Percentiles rank a stretch among this genome's conserved stretches.
These are phyloP conservation scores for Bombyx mandarina DNA, from an alignment of 1,140 invertebrate genomes.

Conservation along the genomic window DNA sequence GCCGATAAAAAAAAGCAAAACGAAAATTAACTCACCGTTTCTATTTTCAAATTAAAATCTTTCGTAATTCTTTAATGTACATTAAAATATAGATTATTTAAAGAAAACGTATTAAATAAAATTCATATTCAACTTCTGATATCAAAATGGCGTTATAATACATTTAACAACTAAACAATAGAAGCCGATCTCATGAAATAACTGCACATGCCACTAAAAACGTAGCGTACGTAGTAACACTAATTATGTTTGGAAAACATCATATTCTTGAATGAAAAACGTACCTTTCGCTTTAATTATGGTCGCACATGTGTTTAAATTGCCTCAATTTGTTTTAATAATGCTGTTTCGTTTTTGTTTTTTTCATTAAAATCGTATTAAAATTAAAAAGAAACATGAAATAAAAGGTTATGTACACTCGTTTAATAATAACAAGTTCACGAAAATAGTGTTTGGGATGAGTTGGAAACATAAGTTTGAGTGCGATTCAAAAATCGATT, in stretches of 20 bases:
- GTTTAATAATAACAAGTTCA: conserved; percentile 42
- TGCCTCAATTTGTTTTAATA: conserved; percentile 11
- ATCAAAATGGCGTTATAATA: conserved; percentile 21
- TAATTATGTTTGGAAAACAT: conserved; percentile 15
- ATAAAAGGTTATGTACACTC: conserved; percentile 44
- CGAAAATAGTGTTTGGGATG: background rate
- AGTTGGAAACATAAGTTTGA: too few species aligned
- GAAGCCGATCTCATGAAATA: conserved; percentile 17
- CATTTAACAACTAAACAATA: conserved; percentile 18
- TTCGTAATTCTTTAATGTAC: too few species aligned
- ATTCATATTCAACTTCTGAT: background rate
- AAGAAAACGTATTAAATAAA: background rate
- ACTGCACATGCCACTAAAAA: conserved; percentile 15
- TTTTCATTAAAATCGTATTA: conserved; percentile 19
- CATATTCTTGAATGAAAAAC: conserved; percentile 24
- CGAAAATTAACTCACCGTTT: conserved; percentile 3
- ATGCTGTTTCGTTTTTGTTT: conserved; percentile 25
- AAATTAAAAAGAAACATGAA: conserved; percentile 42
- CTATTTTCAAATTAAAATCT: background rate
- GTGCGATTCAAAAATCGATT: too few species aligned
- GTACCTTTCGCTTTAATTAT: conserved; percentile 15
- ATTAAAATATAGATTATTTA: background rate
- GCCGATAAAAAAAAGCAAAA: background rate
- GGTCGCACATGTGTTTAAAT: conserved; percentile 8
- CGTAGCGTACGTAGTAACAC: conserved; percentile 11